These are phyloP conservation scores for Tiaroga cobitis DNA, from an alignment of 2,797 vertebrate genomes.

Conservation along the genomic window DNA sequence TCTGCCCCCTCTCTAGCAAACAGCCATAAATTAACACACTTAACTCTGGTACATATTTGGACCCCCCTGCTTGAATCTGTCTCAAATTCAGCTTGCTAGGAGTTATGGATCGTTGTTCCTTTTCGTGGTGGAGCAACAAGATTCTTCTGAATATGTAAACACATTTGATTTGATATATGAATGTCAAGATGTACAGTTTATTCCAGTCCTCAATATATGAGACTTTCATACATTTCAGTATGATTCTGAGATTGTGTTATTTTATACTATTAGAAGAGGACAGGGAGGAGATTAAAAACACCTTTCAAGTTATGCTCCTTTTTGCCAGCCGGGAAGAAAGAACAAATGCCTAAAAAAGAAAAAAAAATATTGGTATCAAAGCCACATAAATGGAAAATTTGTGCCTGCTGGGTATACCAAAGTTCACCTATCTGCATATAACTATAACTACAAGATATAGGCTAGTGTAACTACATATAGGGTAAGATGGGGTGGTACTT, in stretches of 20 bases:
- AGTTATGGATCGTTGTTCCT: slow-evolving; percentile 28
- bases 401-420: background rate
- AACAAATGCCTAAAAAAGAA: background rate
- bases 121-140: background rate
- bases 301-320: background rate
- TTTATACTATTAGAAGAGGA: background rate
- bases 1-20: slow-evolving; percentile 36
- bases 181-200: slow-evolving; percentile 22
- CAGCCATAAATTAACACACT: slow-evolving; percentile 49
- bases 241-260: slow-evolving; percentile 20
- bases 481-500: background rate
- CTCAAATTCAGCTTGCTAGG: slow-evolving; percentile 21
- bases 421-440: background rate
- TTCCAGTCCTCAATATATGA: background rate
- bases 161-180: slow-evolving; percentile 42
- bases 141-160: slow-evolving; percentile 20
- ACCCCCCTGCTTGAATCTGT: slow-evolving; percentile 25
- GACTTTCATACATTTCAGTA: background rate
- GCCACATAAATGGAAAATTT: background rate
- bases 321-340: background rate
- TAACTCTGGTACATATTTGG: slow-evolving; percentile 30
- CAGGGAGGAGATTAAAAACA: background rate
- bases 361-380: background rate
- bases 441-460: background rate
- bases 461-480: background rate